Conservation (phyloP, 2,888 invertebrate species). For the Ochlodes sylvanus region DNA sequence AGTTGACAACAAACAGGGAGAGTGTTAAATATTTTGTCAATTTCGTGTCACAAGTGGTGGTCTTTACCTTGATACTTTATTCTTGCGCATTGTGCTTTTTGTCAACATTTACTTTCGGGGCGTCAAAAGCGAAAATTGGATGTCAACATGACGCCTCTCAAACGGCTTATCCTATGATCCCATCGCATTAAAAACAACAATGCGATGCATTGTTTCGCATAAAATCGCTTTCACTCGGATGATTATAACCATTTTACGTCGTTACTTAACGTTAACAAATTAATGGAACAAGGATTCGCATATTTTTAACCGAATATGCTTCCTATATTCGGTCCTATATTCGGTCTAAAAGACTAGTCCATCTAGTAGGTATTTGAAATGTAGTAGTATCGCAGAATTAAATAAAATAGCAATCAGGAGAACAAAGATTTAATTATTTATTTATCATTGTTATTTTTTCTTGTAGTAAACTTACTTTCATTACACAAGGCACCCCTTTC, state of each 20-base stretch:
- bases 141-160: slow-evolving; percentile 71
- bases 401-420: too few relatives aligned
- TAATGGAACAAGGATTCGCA: not conserved
- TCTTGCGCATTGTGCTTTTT: slow-evolving; percentile 60
- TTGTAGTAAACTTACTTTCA: too few relatives aligned
- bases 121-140: slow-evolving; percentile 66
- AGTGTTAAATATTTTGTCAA: slow-evolving; percentile 80
- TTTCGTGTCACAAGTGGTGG: slow-evolving; percentile 76
- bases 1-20: slow-evolving; percentile 62
- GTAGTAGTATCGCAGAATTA: too few relatives aligned
- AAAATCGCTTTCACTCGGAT: slow-evolving; percentile 54
- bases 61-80: slow-evolving; percentile 59
- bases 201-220: slow-evolving; percentile 56
- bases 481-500: too few relatives aligned
- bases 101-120: slow-evolving; percentile 60
- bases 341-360: too few relatives aligned
- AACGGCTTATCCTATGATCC: slow-evolving; percentile 56
- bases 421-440: too few relatives aligned
- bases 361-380: too few relatives aligned
- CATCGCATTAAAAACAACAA: slow-evolving; percentile 43
- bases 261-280: slow-evolving; percentile 13
- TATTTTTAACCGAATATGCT: not conserved
- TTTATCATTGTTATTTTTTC: too few relatives aligned
- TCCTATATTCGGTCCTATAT: not conserved
- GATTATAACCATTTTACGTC: slow-evolving; percentile 29